Conservation (phyloP, 2,797 vertebrate genomes). For the Gadopsis marmoratus region DNA sequence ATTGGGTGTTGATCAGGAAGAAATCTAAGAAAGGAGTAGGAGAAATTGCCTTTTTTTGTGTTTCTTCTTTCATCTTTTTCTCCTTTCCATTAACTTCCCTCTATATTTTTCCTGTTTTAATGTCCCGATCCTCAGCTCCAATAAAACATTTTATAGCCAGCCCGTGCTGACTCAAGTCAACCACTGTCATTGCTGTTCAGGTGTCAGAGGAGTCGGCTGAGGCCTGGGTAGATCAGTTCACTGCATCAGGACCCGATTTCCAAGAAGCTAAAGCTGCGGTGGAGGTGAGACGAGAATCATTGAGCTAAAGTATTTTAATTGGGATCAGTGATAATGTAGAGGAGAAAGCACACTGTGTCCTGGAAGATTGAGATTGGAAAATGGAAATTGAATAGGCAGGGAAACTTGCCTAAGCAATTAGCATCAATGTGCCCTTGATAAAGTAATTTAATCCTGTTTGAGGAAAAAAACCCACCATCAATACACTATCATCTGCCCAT, state of each 20-base stretch:
- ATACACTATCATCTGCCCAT: background rate
- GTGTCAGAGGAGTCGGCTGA: conserved; percentile 92
- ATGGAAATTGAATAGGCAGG: background rate
- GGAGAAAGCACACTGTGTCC: conserved; percentile 10
- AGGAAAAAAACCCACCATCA: conserved; percentile 7
- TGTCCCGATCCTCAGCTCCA: conserved; percentile 28
- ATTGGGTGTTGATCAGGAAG: conserved; percentile 9
- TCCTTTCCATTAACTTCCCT: conserved; percentile 63
- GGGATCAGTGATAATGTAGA: background rate
- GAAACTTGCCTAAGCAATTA: conserved; percentile 4
- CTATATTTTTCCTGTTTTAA: conserved; percentile 52
- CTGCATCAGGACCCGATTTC: conserved; percentile 91
- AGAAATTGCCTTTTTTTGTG: conserved; percentile 33
- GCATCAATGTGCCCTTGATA: conserved; percentile 21
- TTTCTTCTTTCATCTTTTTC: conserved; percentile 61
- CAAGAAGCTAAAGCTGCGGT: conserved; percentile 96
- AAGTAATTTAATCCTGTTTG: conserved; percentile 2
- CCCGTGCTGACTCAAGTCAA: conserved; percentile 30
- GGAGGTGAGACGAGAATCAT: conserved; percentile 87
- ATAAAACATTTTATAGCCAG: conserved; percentile 10
- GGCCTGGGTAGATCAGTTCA: conserved; percentile 97
- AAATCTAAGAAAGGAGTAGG: conserved; percentile 7
- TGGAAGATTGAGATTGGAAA: conserved; percentile 13
- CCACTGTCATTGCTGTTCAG: conserved; percentile 74
- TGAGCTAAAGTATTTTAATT: conserved; percentile 12